Evolutionary conservation across 2,888 invertebrate genomes (phyloP).

Genomic region (Platycnemis pennipes): DNA sequence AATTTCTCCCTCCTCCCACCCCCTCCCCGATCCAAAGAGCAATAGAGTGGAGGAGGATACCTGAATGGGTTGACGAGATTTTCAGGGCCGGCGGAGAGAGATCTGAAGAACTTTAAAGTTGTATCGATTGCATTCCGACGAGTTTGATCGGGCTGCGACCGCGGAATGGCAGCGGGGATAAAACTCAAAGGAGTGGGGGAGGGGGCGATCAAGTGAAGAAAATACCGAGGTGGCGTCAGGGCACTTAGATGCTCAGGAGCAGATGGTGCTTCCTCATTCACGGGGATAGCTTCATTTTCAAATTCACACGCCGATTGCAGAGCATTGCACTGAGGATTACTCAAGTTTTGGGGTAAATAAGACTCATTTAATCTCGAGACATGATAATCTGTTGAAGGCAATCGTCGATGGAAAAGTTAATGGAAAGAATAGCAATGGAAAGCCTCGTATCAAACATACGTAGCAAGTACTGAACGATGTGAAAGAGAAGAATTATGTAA

Average conservation of each 20-base stretch:
- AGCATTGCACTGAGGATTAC: too few relatives aligned
- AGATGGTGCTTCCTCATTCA: not conserved
- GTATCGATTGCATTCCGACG: slow-evolving; percentile 36
- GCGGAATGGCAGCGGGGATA: not conserved
- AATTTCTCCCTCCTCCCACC: too few relatives aligned
- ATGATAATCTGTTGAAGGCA: too few relatives aligned
- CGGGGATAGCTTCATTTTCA: too few relatives aligned
- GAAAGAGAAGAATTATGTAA: too few relatives aligned
- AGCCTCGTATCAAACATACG: too few relatives aligned
- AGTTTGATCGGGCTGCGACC: slow-evolving; percentile 1
- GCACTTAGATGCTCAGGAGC: not conserved
- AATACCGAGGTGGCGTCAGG: not conserved
- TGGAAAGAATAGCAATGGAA: too few relatives aligned
- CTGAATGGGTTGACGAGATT: not conserved
- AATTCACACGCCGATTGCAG: too few relatives aligned
- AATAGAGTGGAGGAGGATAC: not conserved
- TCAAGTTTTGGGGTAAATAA: too few relatives aligned
- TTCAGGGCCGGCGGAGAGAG: not conserved
- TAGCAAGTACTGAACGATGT: too few relatives aligned
- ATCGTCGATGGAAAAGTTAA: too few relatives aligned
- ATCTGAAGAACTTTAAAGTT: slow-evolving; percentile 62
- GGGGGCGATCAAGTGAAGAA: not conserved
- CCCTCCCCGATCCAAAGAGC: not conserved
- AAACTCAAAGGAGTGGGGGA: not conserved
- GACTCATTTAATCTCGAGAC: too few relatives aligned